A percentile compares a stretch with the other conserved stretches of the same genome.
Evolutionary conservation across 1,140 invertebrate genomes (phyloP).

Genomic region (Prorops nasuta): DNA sequence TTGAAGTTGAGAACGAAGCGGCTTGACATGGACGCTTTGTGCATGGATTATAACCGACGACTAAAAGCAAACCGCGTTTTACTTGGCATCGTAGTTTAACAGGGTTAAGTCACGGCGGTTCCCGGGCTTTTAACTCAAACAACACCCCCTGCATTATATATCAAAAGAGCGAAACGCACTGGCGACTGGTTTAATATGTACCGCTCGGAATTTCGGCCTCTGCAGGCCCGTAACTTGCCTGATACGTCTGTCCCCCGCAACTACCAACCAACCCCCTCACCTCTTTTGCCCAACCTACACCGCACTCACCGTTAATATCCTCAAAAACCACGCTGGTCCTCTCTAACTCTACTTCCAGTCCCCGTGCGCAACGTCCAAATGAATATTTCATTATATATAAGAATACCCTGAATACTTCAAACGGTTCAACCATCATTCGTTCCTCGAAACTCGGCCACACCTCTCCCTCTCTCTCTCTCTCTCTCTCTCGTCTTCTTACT

Average conservation of each 20-base stretch:
- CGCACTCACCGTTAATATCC: conserved; percentile 17
- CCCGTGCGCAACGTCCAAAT: no score
- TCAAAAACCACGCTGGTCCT: conserved; percentile 23
- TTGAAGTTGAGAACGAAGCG: conserved; percentile 19
- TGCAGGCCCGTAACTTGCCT: neutral
- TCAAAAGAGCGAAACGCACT: conserved; percentile 51
- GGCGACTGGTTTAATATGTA: conserved; percentile 55
- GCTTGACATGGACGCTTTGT: conserved; percentile 43
- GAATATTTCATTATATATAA: no score
- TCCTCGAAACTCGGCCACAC: no score
- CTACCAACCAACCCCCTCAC: conserved; percentile 1
- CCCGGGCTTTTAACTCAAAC: conserved; percentile 55
- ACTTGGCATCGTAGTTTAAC: conserved; percentile 57
- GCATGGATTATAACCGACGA: conserved; percentile 52
- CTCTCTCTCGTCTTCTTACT: no score
- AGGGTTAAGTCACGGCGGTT: conserved; percentile 54
- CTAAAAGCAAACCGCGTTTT: conserved; percentile 56
- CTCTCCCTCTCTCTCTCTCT: no score
- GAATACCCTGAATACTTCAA: no score
- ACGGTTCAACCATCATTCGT: no score
- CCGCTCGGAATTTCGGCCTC: conserved; percentile 30
- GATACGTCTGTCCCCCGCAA: neutral
- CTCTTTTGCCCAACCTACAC: neutral
- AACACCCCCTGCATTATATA: conserved; percentile 55
- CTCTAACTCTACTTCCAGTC: no score